Conservation (phyloP, 2,888 invertebrate species). For the Dastarcus helophoroides region DNA sequence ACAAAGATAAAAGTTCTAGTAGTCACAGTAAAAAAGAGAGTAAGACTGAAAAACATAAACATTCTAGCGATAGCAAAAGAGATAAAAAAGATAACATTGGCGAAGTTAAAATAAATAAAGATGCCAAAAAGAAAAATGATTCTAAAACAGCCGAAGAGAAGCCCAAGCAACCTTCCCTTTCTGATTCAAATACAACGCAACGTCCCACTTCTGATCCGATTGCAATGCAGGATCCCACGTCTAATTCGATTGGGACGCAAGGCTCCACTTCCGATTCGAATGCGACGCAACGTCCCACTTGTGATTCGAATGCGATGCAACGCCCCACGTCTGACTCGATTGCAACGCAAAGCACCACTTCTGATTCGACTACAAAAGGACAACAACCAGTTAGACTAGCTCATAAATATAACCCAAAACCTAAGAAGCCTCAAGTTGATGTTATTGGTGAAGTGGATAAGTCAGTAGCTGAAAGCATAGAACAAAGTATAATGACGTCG, state of each 20-base stretch:
- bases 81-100: too few species aligned
- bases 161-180: conserved; percentile 2
- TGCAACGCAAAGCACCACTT: neutral
- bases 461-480: conserved; percentile 22
- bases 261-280: neutral
- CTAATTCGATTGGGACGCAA: neutral
- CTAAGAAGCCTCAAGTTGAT: conserved; percentile 13
- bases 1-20: conserved; percentile 11
- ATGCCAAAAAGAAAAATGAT: neutral
- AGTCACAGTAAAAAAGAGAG: conserved; percentile 1
- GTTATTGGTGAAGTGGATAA: conserved; percentile 27
- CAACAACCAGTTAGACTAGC: conserved; percentile 26
- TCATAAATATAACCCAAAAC: conserved; percentile 39
- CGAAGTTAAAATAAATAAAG: conserved; percentile 2
- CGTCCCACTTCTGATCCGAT: neutral
- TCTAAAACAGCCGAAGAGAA: conserved; percentile 1
- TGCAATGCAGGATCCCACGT: too few species aligned
- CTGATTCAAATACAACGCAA: neutral
- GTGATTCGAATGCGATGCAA: neutral
- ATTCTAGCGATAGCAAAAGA: conserved; percentile 8
- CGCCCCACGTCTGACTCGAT: neutral
- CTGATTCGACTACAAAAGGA: conserved; percentile 5
- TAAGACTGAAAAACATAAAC: conserved; percentile 7
- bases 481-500: conserved; percentile 19
- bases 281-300: too few species aligned